Evolutionary conservation across 2,113 vertebrate species (phyloP), one percentile per base, ranked within the genome.

Genomic region (Spilogale gracilis): DNA sequence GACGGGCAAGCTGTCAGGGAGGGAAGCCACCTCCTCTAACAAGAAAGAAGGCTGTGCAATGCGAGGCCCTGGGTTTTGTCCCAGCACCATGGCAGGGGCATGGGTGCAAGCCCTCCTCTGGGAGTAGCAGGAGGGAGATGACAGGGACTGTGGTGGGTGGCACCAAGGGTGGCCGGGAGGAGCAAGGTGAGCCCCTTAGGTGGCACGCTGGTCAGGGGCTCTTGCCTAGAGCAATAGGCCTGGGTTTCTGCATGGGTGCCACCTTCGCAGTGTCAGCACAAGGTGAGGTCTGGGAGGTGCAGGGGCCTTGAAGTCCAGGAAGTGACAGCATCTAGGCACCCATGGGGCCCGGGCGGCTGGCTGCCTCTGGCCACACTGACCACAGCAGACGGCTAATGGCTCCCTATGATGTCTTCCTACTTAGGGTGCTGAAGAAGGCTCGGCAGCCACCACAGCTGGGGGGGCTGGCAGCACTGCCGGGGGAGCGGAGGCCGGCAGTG

Each of bases 371-470:
- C 48, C 48, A 1, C 27, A 21, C n/a, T 0, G 2, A 32, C n/a
- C 1, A 1, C 12, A 2, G 13, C n/a, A 25, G 45, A 5, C 20
- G 38, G 17, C 54, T 52, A 30, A 81, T 0, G 10, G 1, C 48
- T 30, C 54, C 48, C 80, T 74, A 0, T 48, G 58, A 3, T 74
- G 6, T 61, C 94, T 92, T 93, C 45, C 87, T 48, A 0, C 25
- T 17, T 63, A 98, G 98, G 76, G 45, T 61, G 76, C 67, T 2
- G 96, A 97, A 65, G 96, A 97, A 81, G 65, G 88, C 21, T 86
- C 78, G 0, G 89, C 76, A 30, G 30, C 1, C 0, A 8, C 85
- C 23, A 67, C 45, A 27, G 12, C 81, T 8, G 90, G 14, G 25
- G 96, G 96, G 50, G 27, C 74, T 0, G 3, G 60, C 63, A 81